Evolutionary conservation across 2,113 vertebrate genomes (phyloP).

Genomic region (Sphyrna mokarran): DNA sequence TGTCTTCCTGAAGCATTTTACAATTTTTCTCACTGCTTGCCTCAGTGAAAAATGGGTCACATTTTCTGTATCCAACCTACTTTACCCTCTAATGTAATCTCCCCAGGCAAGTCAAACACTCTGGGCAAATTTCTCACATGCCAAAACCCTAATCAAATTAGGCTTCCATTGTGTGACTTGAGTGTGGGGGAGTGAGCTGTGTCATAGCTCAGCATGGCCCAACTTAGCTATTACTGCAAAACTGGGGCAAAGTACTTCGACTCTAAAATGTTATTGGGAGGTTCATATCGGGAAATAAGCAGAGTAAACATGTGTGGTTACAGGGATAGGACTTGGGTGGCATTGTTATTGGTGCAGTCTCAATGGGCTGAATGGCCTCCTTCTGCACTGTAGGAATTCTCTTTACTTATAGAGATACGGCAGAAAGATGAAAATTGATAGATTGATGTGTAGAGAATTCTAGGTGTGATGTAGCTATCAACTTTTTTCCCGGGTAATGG

Average conservation of each 20-base stretch:
- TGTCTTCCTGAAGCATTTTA: too few species aligned
- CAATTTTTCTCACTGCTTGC: too few species aligned
- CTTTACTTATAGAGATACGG: too few species aligned
- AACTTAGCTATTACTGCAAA: background rate
- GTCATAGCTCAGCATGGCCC: background rate
- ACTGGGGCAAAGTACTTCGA: background rate
- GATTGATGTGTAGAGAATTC: too few species aligned
- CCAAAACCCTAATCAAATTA: background rate
- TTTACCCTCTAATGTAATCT: background rate
- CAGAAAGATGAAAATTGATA: too few species aligned
- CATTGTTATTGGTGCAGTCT: too few species aligned
- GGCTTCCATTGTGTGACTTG: background rate
- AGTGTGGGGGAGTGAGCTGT: background rate
- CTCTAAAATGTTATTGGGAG: too few species aligned
- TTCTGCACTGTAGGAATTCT: too few species aligned
- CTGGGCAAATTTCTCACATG: background rate
- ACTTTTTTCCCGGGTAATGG: background rate
- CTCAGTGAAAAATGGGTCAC: background rate
- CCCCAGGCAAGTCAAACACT: background rate
- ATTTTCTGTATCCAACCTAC: background rate
- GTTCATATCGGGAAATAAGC: too few species aligned
- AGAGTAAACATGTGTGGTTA: too few species aligned
- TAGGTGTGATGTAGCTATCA: background rate
- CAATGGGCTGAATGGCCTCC: too few species aligned
- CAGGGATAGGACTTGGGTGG: too few species aligned